These are phyloP conservation scores for Oreohelix idahoensis DNA, from an alignment of 1,140 invertebrate species.

Conservation along the genomic window DNA sequence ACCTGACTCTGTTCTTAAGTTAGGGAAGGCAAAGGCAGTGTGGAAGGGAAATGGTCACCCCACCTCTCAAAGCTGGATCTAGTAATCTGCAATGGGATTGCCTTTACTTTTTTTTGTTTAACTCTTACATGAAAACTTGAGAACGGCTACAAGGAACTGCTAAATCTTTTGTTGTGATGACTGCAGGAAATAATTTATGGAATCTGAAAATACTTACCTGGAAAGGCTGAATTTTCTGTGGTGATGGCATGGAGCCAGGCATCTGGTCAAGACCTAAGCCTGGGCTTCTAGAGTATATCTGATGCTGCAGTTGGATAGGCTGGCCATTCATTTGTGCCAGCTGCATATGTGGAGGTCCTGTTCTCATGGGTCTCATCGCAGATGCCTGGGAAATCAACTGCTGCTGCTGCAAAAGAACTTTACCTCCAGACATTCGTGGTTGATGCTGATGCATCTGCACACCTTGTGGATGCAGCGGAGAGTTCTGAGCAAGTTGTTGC, in stretches of 20 bases:
- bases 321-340: constrained; percentile 44
- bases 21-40: too few species aligned
- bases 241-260: constrained; percentile 40
- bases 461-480: constrained; percentile 39
- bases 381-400: constrained; percentile 35
- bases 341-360: constrained; percentile 32
- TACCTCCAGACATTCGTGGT: constrained; percentile 1
- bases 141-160: too few species aligned
- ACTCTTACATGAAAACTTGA: too few species aligned
- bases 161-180: too few species aligned
- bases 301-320: constrained; percentile 40
- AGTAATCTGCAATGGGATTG: too few species aligned
- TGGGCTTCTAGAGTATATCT: constrained; percentile 39
- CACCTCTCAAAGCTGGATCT: too few species aligned
- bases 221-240: constrained; percentile 49
- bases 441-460: constrained; percentile 37
- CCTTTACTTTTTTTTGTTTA: too few species aligned
- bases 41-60: too few species aligned
- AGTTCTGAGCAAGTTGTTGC: constrained; percentile 42
- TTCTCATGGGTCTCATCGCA: constrained; percentile 25
- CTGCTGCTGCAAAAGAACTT: constrained; percentile 43
- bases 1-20: too few species aligned
- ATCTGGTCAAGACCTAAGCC: constrained; percentile 9
- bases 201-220: constrained; percentile 42
- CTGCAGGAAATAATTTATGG: too few species aligned